These are phyloP conservation scores for Pseudobourletiella spinata DNA, from an alignment of 1,140 invertebrate species.

Conservation along the genomic window DNA sequence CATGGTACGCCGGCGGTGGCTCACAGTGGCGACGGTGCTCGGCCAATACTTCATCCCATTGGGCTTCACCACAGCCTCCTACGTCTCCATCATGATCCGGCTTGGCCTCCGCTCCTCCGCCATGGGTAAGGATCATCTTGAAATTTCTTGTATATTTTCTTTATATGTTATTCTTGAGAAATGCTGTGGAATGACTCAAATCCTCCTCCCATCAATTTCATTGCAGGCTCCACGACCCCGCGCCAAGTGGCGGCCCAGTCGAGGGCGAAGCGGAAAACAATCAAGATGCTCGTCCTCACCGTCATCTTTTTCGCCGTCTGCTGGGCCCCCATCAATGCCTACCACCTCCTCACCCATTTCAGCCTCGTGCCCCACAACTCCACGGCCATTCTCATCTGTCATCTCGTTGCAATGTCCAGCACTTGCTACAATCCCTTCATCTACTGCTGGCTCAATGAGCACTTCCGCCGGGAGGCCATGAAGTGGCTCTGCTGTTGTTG, in stretches of 20 bases:
- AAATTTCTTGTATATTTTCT: no score
- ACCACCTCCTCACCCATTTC: slow-evolving; percentile 44
- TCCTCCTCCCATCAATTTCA: no score
- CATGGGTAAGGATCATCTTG: slow-evolving; percentile 25
- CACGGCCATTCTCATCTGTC: slow-evolving; percentile 40
- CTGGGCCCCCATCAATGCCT: slow-evolving; percentile 47
- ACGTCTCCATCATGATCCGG: slow-evolving; percentile 39
- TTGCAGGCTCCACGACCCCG: slow-evolving; percentile 38
- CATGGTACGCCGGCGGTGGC: slow-evolving; percentile 39
- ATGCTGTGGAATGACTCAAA: no score
- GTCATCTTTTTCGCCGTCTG: slow-evolving; percentile 47
- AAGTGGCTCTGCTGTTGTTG: slow-evolving; percentile 32
- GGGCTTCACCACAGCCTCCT: slow-evolving; percentile 43
- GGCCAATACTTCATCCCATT: slow-evolving; percentile 48
- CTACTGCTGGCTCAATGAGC: slow-evolving; percentile 46
- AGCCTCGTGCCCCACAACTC: slow-evolving; percentile 39
- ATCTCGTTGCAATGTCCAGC: slow-evolving; percentile 47
- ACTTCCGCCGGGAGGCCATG: slow-evolving; percentile 43
- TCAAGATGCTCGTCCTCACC: slow-evolving; percentile 49
- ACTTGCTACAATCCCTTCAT: slow-evolving; percentile 50
- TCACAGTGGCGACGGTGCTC: slow-evolving; percentile 44
- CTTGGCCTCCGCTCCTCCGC: slow-evolving; percentile 35
- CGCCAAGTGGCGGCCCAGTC: slow-evolving; percentile 36
- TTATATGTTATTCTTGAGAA: no score
- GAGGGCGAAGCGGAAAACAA: slow-evolving; percentile 42